Percentiles rank a stretch among this genome's conserved stretches.
Conservation (phyloP, 2,888 invertebrate genomes). For the Caenorhabditis uteleia region DNA sequence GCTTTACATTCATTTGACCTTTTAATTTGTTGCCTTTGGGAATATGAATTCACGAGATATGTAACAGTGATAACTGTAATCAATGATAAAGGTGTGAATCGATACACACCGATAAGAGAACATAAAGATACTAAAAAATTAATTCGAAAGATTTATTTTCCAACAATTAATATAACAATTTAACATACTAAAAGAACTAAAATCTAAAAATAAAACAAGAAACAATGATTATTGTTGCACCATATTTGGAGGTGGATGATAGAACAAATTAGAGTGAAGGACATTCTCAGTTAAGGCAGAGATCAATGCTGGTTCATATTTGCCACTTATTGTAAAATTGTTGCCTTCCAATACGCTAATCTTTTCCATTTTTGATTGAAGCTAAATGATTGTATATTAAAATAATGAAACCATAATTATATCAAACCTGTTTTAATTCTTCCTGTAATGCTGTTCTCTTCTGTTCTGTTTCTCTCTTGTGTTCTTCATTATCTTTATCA, state of each 20-base stretch:
- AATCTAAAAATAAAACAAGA: neutral
- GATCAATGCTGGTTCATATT: slow-evolving; percentile 58
- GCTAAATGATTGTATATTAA: slow-evolving; percentile 6
- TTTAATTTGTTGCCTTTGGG: too few species aligned
- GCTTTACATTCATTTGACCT: too few species aligned
- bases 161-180: neutral
- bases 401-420: neutral
- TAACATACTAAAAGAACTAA: neutral
- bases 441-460: slow-evolving; percentile 41
- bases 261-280: slow-evolving; percentile 59
- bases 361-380: slow-evolving; percentile 15
- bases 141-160: neutral
- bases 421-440: slow-evolving; percentile 30
- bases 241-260: slow-evolving; percentile 57
- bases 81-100: too few species aligned
- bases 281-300: slow-evolving; percentile 58
- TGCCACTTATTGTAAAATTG: slow-evolving; percentile 35
- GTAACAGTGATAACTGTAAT: too few species aligned
- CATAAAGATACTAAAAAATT: slow-evolving; percentile 2
- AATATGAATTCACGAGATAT: too few species aligned
- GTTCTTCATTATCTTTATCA: slow-evolving; percentile 35
- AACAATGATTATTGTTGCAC: slow-evolving; percentile 28
- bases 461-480: slow-evolving; percentile 37
- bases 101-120: neutral
- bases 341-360: slow-evolving; percentile 50